Evolutionary conservation across 2,113 vertebrate species (phyloP).

Genomic region (Calyptommatus sinebrachiatus): DNA sequence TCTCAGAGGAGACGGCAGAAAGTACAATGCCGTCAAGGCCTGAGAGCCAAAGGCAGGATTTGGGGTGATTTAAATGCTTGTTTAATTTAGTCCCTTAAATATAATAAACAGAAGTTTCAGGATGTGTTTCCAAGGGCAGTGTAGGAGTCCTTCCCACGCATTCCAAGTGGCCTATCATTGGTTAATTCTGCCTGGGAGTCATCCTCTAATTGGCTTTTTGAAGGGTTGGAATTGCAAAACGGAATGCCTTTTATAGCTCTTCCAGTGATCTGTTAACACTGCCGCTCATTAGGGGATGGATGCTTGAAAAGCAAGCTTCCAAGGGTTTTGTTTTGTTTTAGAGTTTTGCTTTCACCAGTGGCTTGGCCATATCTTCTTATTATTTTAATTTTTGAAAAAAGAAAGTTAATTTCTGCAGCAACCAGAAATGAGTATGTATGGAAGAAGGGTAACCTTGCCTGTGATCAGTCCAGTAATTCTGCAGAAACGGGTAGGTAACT

Average conservation of each 20-base stretch:
- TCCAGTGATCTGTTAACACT: slow-evolving; percentile 55
- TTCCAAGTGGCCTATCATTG: slow-evolving; percentile 67
- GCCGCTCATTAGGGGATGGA: slow-evolving; percentile 16
- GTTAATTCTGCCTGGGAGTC: slow-evolving; percentile 73
- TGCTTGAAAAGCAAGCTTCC: slow-evolving; percentile 49
- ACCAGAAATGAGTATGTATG: slow-evolving; percentile 85
- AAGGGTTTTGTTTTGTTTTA: slow-evolving; percentile 36
- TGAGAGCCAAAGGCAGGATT: slow-evolving; percentile 52
- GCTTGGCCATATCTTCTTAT: slow-evolving; percentile 46
- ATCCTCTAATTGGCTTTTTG: slow-evolving; percentile 70
- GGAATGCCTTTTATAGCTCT: slow-evolving; percentile 58
- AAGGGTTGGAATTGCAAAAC: slow-evolving; percentile 63
- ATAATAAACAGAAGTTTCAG: slow-evolving; percentile 72
- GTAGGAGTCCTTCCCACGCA: slow-evolving; percentile 75
- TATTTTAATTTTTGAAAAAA: slow-evolving; percentile 4
- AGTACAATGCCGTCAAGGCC: slow-evolving; percentile 40
- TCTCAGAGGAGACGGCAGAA: slow-evolving; percentile 10
- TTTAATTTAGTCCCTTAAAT: slow-evolving; percentile 70
- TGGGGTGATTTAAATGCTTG: slow-evolving; percentile 59
- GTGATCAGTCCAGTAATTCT: slow-evolving; percentile 86
- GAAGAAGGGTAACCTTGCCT: slow-evolving; percentile 89
- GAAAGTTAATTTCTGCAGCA: slow-evolving; percentile 50
- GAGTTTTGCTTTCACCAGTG: slow-evolving; percentile 56
- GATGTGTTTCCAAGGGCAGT: slow-evolving; percentile 85
- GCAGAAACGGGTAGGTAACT: slow-evolving; percentile 83